phyloP scores from a whole-genome alignment of 1,140 invertebrate species.

The Drosophila insularis region DNA sequence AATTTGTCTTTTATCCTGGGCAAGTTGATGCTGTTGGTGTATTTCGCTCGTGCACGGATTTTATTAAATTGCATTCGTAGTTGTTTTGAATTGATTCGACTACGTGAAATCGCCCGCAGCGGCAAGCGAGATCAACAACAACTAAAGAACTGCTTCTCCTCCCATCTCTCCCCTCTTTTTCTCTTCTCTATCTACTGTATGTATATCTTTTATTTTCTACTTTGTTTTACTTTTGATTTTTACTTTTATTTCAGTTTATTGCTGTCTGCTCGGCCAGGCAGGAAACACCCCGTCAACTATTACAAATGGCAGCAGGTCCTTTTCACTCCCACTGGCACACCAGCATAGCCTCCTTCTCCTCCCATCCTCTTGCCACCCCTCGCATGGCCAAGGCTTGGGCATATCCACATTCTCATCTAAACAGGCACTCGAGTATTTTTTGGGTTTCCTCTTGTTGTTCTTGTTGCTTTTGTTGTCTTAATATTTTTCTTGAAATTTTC shows the following conservation, averaged over 20 bases:
- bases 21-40: slow-evolving; percentile 30
- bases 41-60: slow-evolving; percentile 75
- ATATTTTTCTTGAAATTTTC: slow-evolving; percentile 80
- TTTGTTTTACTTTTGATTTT: slow-evolving; percentile 77
- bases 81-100: slow-evolving; percentile 81
- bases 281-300: slow-evolving; percentile 64
- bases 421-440: slow-evolving; percentile 63
- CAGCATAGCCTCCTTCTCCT: slow-evolving; percentile 14
- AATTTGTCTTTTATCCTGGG: slow-evolving; percentile 45
- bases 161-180: background rate
- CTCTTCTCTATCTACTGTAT: background rate
- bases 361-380: slow-evolving; percentile 4
- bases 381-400: slow-evolving; percentile 16
- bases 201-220: slow-evolving; percentile 35
- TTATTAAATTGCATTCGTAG: slow-evolving; percentile 82
- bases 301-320: slow-evolving; percentile 70
- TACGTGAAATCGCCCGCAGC: slow-evolving; percentile 67
- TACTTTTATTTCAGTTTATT: slow-evolving; percentile 69
- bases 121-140: slow-evolving; percentile 39
- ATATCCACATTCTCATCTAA: slow-evolving; percentile 22
- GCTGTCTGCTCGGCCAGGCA: slow-evolving; percentile 51
- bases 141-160: slow-evolving; percentile 15
- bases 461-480: slow-evolving; percentile 75
- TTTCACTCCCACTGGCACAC: background rate
- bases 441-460: slow-evolving; percentile 16